Percentiles rank a stretch among this genome's conserved stretches.
Evolutionary conservation across 2,888 invertebrate species (phyloP).

Genomic region (Plemyria rubiginata): DNA sequence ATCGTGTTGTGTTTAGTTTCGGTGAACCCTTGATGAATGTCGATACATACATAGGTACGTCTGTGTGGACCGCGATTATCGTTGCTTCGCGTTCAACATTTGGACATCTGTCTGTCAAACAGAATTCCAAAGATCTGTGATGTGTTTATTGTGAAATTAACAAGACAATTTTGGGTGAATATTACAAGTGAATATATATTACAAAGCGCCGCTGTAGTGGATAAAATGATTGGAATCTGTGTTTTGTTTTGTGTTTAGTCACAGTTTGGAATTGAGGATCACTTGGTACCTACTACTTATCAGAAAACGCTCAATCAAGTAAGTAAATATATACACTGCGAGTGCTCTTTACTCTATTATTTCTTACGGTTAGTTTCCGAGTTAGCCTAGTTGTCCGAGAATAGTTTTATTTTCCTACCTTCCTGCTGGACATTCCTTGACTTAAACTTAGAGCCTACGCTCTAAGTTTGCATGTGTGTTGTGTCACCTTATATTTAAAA

Average conservation of each 20-base stretch:
- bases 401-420: constrained; percentile 15
- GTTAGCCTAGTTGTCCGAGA: constrained; percentile 3
- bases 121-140: constrained; percentile 55
- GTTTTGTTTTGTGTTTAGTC: constrained; percentile 71
- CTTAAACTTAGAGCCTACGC: too few species aligned
- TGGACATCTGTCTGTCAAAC: constrained; percentile 64
- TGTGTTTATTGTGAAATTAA: constrained; percentile 54
- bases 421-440: constrained; percentile 6
- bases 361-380: not conserved
- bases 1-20: constrained; percentile 59
- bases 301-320: constrained; percentile 73
- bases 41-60: too few species aligned
- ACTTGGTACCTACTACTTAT: constrained; percentile 71
- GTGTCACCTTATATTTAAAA: not conserved
- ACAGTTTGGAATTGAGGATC: constrained; percentile 62
- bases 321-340: constrained; percentile 76
- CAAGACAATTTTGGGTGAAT: constrained; percentile 56
- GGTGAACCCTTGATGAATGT: constrained; percentile 66
- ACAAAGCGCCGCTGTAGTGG: constrained; percentile 58
- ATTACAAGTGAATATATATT: constrained; percentile 52
- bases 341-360: constrained; percentile 22
- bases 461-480: not conserved
- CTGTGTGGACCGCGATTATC: constrained; percentile 65
- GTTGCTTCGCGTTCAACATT: constrained; percentile 62
- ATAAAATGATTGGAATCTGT: constrained; percentile 74